Conservation (phyloP, 2,888 invertebrate species). For the Bombylius discolor region DNA sequence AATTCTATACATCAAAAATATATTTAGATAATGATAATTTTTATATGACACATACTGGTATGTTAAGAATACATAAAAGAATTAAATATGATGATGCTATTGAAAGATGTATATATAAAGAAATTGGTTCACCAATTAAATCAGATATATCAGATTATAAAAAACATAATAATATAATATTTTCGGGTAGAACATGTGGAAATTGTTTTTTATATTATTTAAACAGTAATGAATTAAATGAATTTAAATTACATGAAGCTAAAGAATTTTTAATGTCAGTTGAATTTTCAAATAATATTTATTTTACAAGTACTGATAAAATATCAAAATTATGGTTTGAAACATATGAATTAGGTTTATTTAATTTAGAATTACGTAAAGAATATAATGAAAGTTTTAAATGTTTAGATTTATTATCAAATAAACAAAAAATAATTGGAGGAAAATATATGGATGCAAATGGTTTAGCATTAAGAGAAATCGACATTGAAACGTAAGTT, state of each 20-base stretch:
- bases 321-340: slow-evolving; percentile 29
- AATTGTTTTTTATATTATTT: slow-evolving; percentile 23
- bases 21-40: slow-evolving; percentile 38
- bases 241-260: slow-evolving; percentile 25
- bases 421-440: slow-evolving; percentile 24
- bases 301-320: slow-evolving; percentile 24
- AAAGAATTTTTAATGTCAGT: slow-evolving; percentile 28
- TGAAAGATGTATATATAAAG: slow-evolving; percentile 23
- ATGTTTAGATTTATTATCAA: slow-evolving; percentile 21
- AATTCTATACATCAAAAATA: slow-evolving; percentile 43
- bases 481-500: slow-evolving; percentile 30
- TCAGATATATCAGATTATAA: slow-evolving; percentile 28
- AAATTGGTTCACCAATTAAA: slow-evolving; percentile 20
- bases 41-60: slow-evolving; percentile 41
- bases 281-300: slow-evolving; percentile 25
- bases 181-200: slow-evolving; percentile 28
- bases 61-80: slow-evolving; percentile 26
- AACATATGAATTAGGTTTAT: slow-evolving; percentile 25
- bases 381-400: slow-evolving; percentile 26
- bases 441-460: slow-evolving; percentile 26
- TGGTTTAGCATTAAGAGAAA: slow-evolving; percentile 24
- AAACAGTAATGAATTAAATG: slow-evolving; percentile 19
- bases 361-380: slow-evolving; percentile 23
- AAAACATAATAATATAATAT: slow-evolving; percentile 25
- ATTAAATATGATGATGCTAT: slow-evolving; percentile 25